phyloP scores from a whole-genome alignment of 2,113 vertebrate genomes.

The Columba livia region DNA sequence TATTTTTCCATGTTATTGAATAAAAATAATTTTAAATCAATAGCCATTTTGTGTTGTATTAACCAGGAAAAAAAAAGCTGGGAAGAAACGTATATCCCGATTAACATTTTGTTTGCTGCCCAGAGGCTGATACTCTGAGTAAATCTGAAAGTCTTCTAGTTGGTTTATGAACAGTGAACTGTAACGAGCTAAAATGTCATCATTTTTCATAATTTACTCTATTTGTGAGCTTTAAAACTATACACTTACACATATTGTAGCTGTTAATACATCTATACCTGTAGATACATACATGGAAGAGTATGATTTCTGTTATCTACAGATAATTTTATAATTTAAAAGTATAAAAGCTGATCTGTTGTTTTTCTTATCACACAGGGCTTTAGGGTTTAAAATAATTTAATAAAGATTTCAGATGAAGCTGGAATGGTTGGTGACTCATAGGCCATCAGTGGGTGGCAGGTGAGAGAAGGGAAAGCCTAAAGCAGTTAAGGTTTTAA shows the following conservation, averaged over 20 bases:
- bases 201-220: not conserved
- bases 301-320: not conserved
- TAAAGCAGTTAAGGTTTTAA: conserved; percentile 85
- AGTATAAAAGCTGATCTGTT: conserved; percentile 60
- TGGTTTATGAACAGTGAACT: not conserved
- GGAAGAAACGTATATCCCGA: not conserved
- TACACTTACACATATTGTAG: not conserved
- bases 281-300: not conserved
- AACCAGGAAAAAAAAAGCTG: not conserved
- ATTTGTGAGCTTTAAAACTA: not conserved
- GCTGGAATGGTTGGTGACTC: conserved; percentile 89
- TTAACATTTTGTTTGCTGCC: not conserved
- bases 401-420: conserved; percentile 90
- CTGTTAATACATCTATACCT: not conserved
- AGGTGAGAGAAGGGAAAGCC: conserved; percentile 90
- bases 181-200: not conserved
- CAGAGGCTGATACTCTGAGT: not conserved
- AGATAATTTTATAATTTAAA: conserved; percentile 44
- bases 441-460: conserved; percentile 94
- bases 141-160: not conserved
- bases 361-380: conserved; percentile 75
- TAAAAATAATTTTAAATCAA: conserved; percentile 24
- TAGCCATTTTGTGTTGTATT: not conserved
- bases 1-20: not conserved
- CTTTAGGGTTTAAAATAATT: conserved; percentile 88